Evolutionary conservation across 1,140 invertebrate genomes (phyloP).

Genomic region (Heterodera schachtii): DNA sequence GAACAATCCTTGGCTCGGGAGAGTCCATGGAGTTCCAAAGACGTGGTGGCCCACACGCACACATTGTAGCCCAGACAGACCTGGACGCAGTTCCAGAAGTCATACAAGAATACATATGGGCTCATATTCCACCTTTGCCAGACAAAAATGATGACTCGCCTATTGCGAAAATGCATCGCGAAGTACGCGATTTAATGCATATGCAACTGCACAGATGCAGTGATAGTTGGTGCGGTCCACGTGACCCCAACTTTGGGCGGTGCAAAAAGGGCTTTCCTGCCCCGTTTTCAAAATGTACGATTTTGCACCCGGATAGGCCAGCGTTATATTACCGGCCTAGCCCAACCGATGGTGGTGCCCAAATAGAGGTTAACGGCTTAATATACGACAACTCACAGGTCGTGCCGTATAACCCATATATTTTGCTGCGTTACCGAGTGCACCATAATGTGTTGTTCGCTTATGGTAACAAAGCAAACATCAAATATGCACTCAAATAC

Average conservation of each 20-base stretch:
- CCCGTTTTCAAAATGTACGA: conserved; percentile 2
- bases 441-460: conserved; percentile 6
- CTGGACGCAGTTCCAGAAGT: conserved; percentile 4
- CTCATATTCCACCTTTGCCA: conserved; percentile 16
- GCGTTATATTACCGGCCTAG: not conserved
- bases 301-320: not conserved
- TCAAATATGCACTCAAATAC: conserved; percentile 15
- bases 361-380: not conserved
- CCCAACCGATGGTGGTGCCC: not conserved
- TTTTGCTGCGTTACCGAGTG: conserved; percentile 4
- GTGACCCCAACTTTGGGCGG: not conserved
- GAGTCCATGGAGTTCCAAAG: conserved; percentile 18
- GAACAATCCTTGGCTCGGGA: conserved; percentile 12
- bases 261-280: conserved; percentile 21
- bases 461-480: conserved; percentile 2
- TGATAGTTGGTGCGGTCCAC: not conserved
- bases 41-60: conserved; percentile 8
- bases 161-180: conserved; percentile 2
- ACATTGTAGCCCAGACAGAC: conserved; percentile 6
- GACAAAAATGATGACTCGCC: not conserved
- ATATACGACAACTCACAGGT: conserved; percentile 14
- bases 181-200: conserved; percentile 1
- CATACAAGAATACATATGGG: conserved; percentile 13
- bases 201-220: conserved; percentile 16
- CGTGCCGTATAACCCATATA: conserved; percentile 24